Conservation (phyloP, 35 echinoderm and acorn worm genomes). For the Anneissia japonica region DNA sequence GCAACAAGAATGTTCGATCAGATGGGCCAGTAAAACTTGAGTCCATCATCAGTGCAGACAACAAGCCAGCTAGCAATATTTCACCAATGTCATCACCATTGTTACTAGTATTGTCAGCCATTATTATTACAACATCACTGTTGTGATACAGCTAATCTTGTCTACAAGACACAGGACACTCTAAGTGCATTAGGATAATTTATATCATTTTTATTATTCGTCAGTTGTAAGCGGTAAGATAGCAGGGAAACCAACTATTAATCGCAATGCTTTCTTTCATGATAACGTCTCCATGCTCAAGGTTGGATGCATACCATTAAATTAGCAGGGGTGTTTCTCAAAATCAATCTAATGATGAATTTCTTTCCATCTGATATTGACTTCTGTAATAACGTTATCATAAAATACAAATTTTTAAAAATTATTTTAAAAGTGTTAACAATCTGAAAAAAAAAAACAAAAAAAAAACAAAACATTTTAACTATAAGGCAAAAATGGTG, state of each 20-base stretch:
- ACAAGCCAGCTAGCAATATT: too few relatives aligned
- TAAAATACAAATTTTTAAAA: too few relatives aligned
- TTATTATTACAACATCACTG: neutral
- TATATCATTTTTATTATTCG: constrained; percentile 2
- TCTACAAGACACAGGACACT: neutral
- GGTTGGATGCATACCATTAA: neutral
- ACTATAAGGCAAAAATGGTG: too few relatives aligned
- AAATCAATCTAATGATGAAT: too few relatives aligned
- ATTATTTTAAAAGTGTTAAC: too few relatives aligned
- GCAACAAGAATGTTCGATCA: too few relatives aligned
- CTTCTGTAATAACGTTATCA: too few relatives aligned
- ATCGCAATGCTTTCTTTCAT: neutral
- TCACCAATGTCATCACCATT: neutral
- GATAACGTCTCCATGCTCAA: neutral
- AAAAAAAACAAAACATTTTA: too few relatives aligned
- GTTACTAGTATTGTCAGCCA: neutral
- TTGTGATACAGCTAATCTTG: neutral
- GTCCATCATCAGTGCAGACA: too few relatives aligned
- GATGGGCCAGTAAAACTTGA: too few relatives aligned
- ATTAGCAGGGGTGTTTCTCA: neutral
- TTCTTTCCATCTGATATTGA: too few relatives aligned
- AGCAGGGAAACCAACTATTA: neutral
- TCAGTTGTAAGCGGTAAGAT: neutral
- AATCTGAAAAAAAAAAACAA: too few relatives aligned
- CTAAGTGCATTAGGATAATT: neutral